phyloP scores from a whole-genome alignment of 2,888 invertebrate species.

The Hanleya hanleyi region DNA sequence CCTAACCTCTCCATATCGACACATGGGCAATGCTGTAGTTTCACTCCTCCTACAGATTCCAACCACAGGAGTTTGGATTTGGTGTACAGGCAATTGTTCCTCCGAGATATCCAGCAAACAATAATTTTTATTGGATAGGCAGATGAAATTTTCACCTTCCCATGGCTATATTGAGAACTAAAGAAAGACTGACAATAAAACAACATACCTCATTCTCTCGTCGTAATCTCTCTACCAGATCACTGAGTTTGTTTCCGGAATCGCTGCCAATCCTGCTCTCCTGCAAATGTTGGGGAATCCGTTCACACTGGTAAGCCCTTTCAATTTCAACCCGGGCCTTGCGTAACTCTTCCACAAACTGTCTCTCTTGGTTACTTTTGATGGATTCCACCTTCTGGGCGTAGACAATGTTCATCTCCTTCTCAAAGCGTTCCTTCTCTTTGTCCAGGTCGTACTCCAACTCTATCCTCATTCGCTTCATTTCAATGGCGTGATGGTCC shows the following conservation, averaged over 20 bases:
- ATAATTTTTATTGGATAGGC: no score
- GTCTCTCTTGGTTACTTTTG: slow-evolving; percentile 54
- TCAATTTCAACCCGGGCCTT: slow-evolving; percentile 55
- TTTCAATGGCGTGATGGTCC: slow-evolving; percentile 26
- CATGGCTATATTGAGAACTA: background rate
- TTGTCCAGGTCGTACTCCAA: slow-evolving; percentile 32
- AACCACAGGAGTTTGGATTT: no score
- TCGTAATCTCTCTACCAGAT: slow-evolving; percentile 43
- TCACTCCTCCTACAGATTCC: no score
- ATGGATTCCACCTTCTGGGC: slow-evolving; percentile 47
- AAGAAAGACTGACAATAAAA: background rate
- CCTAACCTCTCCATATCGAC: no score
- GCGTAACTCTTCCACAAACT: slow-evolving; percentile 61
- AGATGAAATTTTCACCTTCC: no score
- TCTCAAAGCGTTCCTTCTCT: slow-evolving; percentile 42
- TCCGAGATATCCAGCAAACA: no score
- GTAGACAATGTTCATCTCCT: slow-evolving; percentile 59
- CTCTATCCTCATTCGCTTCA: slow-evolving; percentile 35
- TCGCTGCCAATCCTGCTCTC: slow-evolving; percentile 14
- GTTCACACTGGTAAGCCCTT: slow-evolving; percentile 26
- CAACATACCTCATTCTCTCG: slow-evolving; percentile 55
- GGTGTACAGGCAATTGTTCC: no score
- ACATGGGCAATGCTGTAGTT: no score
- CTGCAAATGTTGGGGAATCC: slow-evolving; percentile 5
- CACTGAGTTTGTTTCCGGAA: background rate